Evolutionary conservation across 1,140 invertebrate genomes (phyloP).

Genomic region (Drosophila quadrilineata): DNA sequence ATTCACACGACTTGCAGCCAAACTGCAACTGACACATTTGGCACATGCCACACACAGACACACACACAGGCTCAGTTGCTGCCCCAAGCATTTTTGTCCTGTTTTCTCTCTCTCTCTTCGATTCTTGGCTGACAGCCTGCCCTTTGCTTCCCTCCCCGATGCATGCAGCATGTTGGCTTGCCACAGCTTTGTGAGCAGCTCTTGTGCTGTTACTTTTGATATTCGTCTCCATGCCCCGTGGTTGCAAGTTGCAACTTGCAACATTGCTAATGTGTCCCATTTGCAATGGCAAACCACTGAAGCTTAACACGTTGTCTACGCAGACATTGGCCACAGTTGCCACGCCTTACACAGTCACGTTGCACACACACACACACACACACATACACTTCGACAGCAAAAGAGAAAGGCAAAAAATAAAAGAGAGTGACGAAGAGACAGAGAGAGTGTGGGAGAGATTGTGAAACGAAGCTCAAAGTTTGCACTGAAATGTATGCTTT

Average conservation of each 20-base stretch:
- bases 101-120: background rate
- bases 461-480: slow-evolving; percentile 37
- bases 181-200: background rate
- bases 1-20: slow-evolving; percentile 20
- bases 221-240: slow-evolving; percentile 3
- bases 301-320: slow-evolving; percentile 79
- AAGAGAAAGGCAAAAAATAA: background rate
- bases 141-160: background rate
- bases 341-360: slow-evolving; percentile 33
- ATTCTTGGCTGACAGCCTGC: too few species aligned
- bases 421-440: slow-evolving; percentile 1
- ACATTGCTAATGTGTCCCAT: slow-evolving; percentile 78
- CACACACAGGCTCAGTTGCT: too few species aligned
- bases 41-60: slow-evolving; percentile 45
- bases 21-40: slow-evolving; percentile 64
- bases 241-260: slow-evolving; percentile 41
- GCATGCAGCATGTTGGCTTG: background rate
- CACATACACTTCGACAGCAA: too few species aligned
- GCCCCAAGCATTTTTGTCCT: background rate
- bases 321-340: slow-evolving; percentile 51
- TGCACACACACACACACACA: slow-evolving; percentile 2
- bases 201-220: background rate
- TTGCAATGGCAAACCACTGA: slow-evolving; percentile 75
- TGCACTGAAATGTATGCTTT: slow-evolving; percentile 61
- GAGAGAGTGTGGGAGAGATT: too few species aligned